Evolutionary conservation across 2,797 vertebrate species (phyloP).

Genomic region (Poecilia wingei): DNA sequence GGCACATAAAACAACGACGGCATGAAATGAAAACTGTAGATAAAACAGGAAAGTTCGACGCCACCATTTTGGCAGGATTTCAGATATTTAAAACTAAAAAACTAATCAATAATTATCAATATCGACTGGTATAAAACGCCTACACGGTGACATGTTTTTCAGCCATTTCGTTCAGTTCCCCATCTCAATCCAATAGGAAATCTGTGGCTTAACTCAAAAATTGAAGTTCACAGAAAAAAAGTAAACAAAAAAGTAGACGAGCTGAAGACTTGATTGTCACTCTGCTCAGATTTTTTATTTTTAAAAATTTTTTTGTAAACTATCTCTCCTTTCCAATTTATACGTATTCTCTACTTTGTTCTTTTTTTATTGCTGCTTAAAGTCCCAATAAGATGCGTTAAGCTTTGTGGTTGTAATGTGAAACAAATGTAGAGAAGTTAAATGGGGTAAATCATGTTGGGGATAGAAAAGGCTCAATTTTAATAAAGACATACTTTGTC

Average conservation of each 20-base stretch:
- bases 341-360: background rate
- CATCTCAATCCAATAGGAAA: background rate
- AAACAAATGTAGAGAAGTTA: background rate
- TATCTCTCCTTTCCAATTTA: background rate
- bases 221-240: background rate
- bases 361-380: background rate
- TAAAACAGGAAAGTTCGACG: too few relatives aligned
- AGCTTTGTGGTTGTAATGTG: background rate
- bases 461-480: background rate
- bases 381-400: background rate
- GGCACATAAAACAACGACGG: too few relatives aligned
- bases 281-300: background rate
- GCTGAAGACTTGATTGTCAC: background rate
- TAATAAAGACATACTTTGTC: slow-evolving; percentile 28
- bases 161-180: too few relatives aligned
- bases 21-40: too few relatives aligned
- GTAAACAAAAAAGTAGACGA: background rate
- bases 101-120: too few relatives aligned
- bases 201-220: background rate
- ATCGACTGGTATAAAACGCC: too few relatives aligned
- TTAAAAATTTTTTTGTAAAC: background rate
- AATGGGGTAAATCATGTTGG: background rate
- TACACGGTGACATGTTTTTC: too few relatives aligned
- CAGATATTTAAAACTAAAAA: too few relatives aligned
- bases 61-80: too few relatives aligned